phyloP scores from a whole-genome alignment of 2,888 invertebrate species.

The Andricus quercusramuli region DNA sequence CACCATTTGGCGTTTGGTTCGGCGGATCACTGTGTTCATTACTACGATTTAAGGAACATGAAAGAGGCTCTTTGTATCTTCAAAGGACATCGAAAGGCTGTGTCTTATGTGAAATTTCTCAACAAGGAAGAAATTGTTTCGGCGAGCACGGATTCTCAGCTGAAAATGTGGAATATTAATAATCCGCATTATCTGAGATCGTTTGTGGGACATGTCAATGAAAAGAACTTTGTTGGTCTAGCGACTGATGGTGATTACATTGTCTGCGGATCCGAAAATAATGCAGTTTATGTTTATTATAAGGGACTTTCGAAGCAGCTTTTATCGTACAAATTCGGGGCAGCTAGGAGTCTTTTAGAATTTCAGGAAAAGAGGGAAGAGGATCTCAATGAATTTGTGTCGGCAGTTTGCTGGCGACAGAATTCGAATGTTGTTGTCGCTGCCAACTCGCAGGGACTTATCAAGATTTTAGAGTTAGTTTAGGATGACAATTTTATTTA shows the following conservation, averaged over 20 bases:
- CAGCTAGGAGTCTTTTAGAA: slow-evolving; percentile 87
- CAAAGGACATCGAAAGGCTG: slow-evolving; percentile 94
- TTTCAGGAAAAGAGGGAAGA: slow-evolving; percentile 87
- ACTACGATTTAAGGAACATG: slow-evolving; percentile 94
- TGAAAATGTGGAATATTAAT: slow-evolving; percentile 94
- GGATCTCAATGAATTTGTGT: slow-evolving; percentile 95
- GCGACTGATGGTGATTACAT: slow-evolving; percentile 95
- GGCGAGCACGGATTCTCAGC: slow-evolving; percentile 93
- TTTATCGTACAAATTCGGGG: slow-evolving; percentile 92
- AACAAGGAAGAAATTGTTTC: slow-evolving; percentile 92
- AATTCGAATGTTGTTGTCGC: slow-evolving; percentile 92
- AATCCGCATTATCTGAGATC: slow-evolving; percentile 89
- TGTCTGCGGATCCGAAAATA: slow-evolving; percentile 97
- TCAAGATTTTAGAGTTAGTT: slow-evolving; percentile 91
- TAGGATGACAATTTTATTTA: slow-evolving; percentile 72
- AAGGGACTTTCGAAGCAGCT: slow-evolving; percentile 92
- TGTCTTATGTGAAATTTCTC: slow-evolving; percentile 95
- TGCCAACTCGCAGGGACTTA: slow-evolving; percentile 96
- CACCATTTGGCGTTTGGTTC: slow-evolving; percentile 96
- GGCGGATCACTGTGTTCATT: slow-evolving; percentile 98
- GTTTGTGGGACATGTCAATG: slow-evolving; percentile 95
- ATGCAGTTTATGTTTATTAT: slow-evolving; percentile 95
- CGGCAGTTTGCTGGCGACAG: slow-evolving; percentile 96
- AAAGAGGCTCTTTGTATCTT: slow-evolving; percentile 90
- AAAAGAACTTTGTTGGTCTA: slow-evolving; percentile 97